These are phyloP conservation scores for Neria commutata DNA, from an alignment of 2,888 invertebrate genomes.

Conservation along the genomic window DNA sequence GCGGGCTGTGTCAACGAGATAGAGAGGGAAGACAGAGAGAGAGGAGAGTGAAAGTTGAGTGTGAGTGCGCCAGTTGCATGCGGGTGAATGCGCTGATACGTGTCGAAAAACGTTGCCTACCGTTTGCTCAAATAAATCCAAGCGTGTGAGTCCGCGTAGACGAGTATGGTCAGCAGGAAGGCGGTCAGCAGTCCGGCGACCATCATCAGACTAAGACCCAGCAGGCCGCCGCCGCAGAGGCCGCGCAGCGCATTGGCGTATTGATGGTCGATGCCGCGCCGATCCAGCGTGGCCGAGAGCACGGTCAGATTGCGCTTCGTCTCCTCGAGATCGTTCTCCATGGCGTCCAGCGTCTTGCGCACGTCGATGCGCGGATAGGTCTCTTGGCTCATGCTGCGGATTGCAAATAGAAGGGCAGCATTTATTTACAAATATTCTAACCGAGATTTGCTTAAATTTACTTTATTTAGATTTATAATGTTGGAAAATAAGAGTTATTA, in stretches of 20 bases:
- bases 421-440: not conserved
- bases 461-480: not conserved
- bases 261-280: constrained; percentile 80
- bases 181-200: constrained; percentile 87
- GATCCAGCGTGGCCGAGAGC: constrained; percentile 74
- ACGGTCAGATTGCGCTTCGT: constrained; percentile 62
- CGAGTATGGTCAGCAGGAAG: constrained; percentile 86
- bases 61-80: not conserved
- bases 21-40: constrained; percentile 7
- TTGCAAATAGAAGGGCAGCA: not conserved
- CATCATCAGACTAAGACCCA: constrained; percentile 85
- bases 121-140: constrained; percentile 95
- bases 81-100: not conserved
- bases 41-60: not conserved
- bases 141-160: constrained; percentile 93
- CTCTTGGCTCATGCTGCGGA: constrained; percentile 58
- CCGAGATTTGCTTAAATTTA: not conserved
- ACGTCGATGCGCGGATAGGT: constrained; percentile 60
- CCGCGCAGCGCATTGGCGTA: constrained; percentile 81
- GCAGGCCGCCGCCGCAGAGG: constrained; percentile 81
- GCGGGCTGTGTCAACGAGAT: constrained; percentile 40
- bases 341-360: constrained; percentile 52
- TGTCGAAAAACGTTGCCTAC: too few species aligned
- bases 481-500: constrained; percentile 10
- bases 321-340: constrained; percentile 59